These are phyloP conservation scores for Marcusenius ussheri DNA, from an alignment of 2,113 vertebrate species.

Conservation along the genomic window DNA sequence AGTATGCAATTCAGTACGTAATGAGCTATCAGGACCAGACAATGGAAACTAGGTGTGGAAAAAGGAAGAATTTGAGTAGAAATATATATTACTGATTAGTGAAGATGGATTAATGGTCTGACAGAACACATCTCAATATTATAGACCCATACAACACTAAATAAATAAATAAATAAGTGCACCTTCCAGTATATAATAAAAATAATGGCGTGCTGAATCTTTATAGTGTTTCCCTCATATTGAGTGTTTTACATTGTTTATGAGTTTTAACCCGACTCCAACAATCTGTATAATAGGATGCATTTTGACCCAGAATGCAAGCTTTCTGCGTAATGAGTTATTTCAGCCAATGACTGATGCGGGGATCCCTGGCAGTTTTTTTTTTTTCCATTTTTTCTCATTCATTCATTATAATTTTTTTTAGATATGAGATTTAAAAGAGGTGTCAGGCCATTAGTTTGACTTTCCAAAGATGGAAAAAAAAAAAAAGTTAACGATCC, in stretches of 20 bases:
- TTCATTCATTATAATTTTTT: not conserved
- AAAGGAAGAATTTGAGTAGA: not conserved
- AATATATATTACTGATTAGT: not conserved
- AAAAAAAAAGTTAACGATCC: not conserved
- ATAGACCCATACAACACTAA: not conserved
- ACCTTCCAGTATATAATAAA: not conserved
- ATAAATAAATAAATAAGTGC: not conserved
- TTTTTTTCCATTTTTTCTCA: not conserved
- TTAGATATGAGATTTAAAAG: not conserved
- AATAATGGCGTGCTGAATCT: not conserved
- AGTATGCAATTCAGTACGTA: not conserved
- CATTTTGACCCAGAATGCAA: not conserved
- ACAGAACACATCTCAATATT: not conserved
- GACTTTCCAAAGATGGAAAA: not conserved
- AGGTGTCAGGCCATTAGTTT: too few species aligned
- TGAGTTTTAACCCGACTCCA: not conserved
- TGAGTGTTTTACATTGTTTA: not conserved
- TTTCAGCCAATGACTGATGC: not conserved
- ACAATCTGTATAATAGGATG: not conserved
- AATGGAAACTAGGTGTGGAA: not conserved
- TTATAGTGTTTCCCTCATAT: not conserved
- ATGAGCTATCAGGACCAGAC: not conserved
- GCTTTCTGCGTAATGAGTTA: not conserved
- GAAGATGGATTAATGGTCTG: not conserved
- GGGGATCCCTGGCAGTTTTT: not conserved